Percentiles rank a stretch among this genome's conserved stretches.
Evolutionary conservation across 1,140 invertebrate genomes (phyloP).

Genomic region (Cepaea nemoralis): DNA sequence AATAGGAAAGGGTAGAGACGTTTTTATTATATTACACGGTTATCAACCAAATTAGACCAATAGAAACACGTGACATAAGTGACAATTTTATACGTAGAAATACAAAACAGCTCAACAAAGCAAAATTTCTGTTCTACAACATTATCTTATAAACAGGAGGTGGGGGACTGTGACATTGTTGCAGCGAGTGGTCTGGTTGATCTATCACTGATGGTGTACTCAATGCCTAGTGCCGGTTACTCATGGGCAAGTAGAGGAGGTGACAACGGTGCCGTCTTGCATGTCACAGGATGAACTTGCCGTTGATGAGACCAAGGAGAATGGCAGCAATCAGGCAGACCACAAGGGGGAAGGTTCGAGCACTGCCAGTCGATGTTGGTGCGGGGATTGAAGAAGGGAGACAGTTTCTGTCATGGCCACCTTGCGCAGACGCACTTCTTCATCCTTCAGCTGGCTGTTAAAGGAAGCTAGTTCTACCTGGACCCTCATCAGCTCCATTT

Average conservation of each 20-base stretch:
- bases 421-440: conserved; percentile 75
- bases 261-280: background rate
- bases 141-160: background rate
- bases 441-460: no score
- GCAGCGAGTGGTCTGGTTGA: no score
- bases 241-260: background rate
- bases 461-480: conserved; percentile 43
- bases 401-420: conserved; percentile 77
- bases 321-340: conserved; percentile 71
- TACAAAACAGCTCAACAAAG: background rate
- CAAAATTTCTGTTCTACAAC: background rate
- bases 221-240: no score
- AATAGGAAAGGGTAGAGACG: no score
- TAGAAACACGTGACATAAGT: background rate
- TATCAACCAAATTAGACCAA: background rate
- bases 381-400: conserved; percentile 64
- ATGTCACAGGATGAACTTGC: conserved; percentile 73
- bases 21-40: no score
- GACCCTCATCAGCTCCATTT: conserved; percentile 43
- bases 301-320: conserved; percentile 72
- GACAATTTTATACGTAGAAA: background rate
- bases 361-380: conserved; percentile 50
- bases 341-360: conserved; percentile 64
- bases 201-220: no score
- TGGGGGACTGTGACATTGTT: no score